These are phyloP conservation scores for Drosophila santomea DNA, from an alignment of 1,140 invertebrate genomes.

Conservation along the genomic window DNA sequence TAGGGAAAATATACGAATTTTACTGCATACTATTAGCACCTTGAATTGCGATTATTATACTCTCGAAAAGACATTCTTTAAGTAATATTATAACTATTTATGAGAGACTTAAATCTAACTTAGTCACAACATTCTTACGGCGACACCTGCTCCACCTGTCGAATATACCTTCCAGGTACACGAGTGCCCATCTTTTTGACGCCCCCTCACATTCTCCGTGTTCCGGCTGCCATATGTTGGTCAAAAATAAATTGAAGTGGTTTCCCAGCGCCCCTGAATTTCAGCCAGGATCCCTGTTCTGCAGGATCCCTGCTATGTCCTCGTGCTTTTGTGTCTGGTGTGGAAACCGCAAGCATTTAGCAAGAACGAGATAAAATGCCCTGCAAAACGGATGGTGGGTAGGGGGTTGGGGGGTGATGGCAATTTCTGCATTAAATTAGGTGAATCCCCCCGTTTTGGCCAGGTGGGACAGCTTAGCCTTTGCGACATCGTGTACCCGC, in stretches of 20 bases:
- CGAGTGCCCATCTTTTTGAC: constrained; percentile 12
- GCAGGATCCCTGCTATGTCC: constrained; percentile 9
- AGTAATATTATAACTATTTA: too few species aligned
- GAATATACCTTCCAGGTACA: constrained; percentile 16
- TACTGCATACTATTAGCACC: too few species aligned
- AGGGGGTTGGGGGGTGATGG: constrained; percentile 12
- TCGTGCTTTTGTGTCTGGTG: constrained; percentile 26
- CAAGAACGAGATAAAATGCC: constrained; percentile 68
- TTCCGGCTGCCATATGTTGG: constrained; percentile 69
- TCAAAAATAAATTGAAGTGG: constrained; percentile 82
- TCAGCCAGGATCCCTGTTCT: constrained; percentile 24
- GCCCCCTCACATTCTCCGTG: neutral
- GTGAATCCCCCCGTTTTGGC: constrained; percentile 43
- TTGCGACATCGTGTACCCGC: constrained; percentile 69
- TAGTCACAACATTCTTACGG: neutral
- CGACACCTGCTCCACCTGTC: neutral
- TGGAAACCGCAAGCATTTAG: constrained; percentile 69
- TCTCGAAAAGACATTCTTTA: too few species aligned
- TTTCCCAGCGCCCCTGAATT: constrained; percentile 48
- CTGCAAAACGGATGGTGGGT: neutral
- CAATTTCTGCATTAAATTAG: constrained; percentile 76
- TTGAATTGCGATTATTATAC: too few species aligned
- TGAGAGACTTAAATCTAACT: too few species aligned
- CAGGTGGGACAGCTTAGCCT: constrained; percentile 77
- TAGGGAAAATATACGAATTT: too few species aligned